Base-by-base conservation (phyloP, 2,888 invertebrate species). In the Cephalotes varians region DNA sequence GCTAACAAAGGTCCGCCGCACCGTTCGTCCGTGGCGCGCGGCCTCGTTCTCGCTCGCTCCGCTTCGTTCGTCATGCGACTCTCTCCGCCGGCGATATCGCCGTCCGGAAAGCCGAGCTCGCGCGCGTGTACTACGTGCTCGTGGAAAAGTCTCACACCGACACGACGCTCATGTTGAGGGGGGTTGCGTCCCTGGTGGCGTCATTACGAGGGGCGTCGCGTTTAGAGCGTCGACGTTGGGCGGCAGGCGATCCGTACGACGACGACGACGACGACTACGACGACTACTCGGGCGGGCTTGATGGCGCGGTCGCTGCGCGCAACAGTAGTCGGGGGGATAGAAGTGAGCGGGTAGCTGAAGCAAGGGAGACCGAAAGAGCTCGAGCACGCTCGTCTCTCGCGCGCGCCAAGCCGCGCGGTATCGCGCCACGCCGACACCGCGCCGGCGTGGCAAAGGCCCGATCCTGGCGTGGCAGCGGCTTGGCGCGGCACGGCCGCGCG, bases 131-230 rank as follows among this genome's bases (percentile, higher is more conserved):
- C 73, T 67, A 56, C 67, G 73, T 82, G 72, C 67, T 58, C 54
- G 77, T 80, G 64, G 81, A 81, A 81, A 81, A 81, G 83, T 81
- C 81, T 60, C 28, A 81, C 71, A 81, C 65, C 67, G 86, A 87
- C 86, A 77, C 85, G 69, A 77, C 69, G 77, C 34, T 69, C 77
- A 67, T 54, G 79, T 84, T 56, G 81, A 76, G 76, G 84, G n/a
- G 81, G 81, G 89, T 89, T 90, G 90, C 88, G 91, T 93, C 93
- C 92, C 93, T 90, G 93, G 93, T 92, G 92, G 92, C 93, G 91
- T 93, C 93, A 92, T 93, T 93, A 93, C 92, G 93, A 92, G 93
- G 84, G 93, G 92, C 93, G 93, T 92, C 93, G 92, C 93, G 91
- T 93, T 93, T 93, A 93, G 91, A 92, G 92, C 93, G 91, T 92